Evolutionary conservation across 2,888 invertebrate genomes (phyloP), one percentile per base, ranked within the genome.

Genomic region (Volucella inanis): DNA sequence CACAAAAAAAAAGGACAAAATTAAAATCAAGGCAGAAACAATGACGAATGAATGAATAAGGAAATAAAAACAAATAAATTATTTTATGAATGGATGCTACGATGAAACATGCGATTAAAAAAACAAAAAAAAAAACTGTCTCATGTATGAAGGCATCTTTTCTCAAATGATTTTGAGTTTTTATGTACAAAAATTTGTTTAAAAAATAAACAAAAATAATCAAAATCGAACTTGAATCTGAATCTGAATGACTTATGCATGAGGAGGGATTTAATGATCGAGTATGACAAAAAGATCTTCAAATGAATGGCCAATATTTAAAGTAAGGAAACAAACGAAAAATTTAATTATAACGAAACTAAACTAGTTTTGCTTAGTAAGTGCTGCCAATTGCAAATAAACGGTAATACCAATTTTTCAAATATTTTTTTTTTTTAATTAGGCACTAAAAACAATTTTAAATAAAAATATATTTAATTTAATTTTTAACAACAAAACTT

Each of bases 361-460:
- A 68, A 55, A 71, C 64, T 71, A 71, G 71, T 18, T 85, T 74
- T 85, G 85, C 85, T 72, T 52, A 77, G 41, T 81, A 65, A 86
- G 86, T 86, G 86, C 86, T 78, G 86, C 86, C 86, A 86, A 86
- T 86, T 78, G 86, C 86, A 86, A 86, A 81, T 81, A 8, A 86
- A 78, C 74, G 70, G 3, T 39, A 86, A 86, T 65, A 38, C 74
- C 78, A 79, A 82, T 82, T 71, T 41, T 15, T 38, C 22, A 55
- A 57, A 54, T 47, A 41, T 71, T 49, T 14, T 74, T 47, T 22
- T 41, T 45, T 50, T 59, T 47, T 83, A 22, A 22, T 45, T 57
- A 64, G 11, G 38, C 65, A 71, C 68, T 49, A 39, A 65, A 61
- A 65, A 41, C 41, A 64, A 41, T 70, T 39, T 57, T 59, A 38